Base-by-base conservation (phyloP, 2,797 vertebrate genomes). In the Premnoplex brunnescens region DNA sequence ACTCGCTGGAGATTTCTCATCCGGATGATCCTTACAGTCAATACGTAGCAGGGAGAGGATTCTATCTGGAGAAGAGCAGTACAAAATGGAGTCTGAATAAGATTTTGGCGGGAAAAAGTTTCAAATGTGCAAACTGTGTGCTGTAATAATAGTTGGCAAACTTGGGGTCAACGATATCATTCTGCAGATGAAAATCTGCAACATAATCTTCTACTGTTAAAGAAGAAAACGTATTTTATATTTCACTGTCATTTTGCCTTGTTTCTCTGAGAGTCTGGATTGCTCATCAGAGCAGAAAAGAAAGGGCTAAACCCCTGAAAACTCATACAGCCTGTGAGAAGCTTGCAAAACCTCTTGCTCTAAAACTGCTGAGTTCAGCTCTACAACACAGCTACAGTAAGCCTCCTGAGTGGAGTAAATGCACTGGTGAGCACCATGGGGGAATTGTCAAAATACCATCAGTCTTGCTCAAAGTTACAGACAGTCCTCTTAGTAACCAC, bases 1-100 rank as follows among this genome's bases (percentile, higher is more conserved):
- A 83, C 95, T 64, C 95, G 94, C 28, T 84, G 89, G 62, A 96
- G n/a, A 3, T 97, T 97, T 63, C 56, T 98, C 96, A 98, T 98
- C 36, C 94, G 78, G 46, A 98, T 97, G 71, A 98, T 49, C 82
- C 96, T 98, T 73, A 98, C 98, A 0, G 98, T 98, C 64, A 99
- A 90, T 60, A 98, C 74, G 49, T 97, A 96, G 85, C 98, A 98
- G 52, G 97, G 97, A 95, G 94, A 98, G 23, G 73, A 91, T 75
- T 69, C 91, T 62, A 95, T 85, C 97, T 98, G 87, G 37, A 83
- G 85, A 51, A 88, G 20, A 95, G 92, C 3, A 21, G 43, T 11
- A 85, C 17, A 81, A 46, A 85, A 49, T 1, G 2, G 44, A 18
- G 4, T 56, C 64, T 39, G 12, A 52, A 55, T 79, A 55, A 86